Percentiles rank a stretch among this genome's conserved stretches.
These are phyloP conservation scores for Hippasteria phrygiana DNA, from an alignment of 53 echinoderm and acorn worm genomes.

Conservation along the genomic window DNA sequence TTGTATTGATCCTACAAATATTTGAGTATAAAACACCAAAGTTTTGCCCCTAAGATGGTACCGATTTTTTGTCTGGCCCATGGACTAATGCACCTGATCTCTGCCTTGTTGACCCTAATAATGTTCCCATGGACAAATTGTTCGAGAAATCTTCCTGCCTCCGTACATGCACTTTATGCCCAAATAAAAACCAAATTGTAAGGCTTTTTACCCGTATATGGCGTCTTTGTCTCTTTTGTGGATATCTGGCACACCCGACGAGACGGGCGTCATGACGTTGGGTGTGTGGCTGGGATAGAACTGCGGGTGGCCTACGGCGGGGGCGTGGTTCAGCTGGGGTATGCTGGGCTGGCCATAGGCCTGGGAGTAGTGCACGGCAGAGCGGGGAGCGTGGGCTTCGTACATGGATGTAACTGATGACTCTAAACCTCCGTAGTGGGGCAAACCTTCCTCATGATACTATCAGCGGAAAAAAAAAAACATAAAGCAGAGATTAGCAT, in stretches of 20 bases:
- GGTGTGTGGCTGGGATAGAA: slow-evolving; percentile 94
- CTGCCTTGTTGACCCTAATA: too few relatives aligned
- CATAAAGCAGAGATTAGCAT: too few relatives aligned
- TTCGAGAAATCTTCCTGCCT: too few relatives aligned
- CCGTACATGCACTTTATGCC: neutral
- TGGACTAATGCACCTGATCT: too few relatives aligned
- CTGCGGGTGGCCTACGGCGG: slow-evolving; percentile 89
- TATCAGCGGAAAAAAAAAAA: slow-evolving; percentile 50
- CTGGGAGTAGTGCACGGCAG: slow-evolving; percentile 97
- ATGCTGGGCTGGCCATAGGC: slow-evolving; percentile 94
- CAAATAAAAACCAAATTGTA: neutral
- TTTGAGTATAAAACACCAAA: too few relatives aligned
- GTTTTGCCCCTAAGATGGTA: too few relatives aligned
- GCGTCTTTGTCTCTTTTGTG: slow-evolving; percentile 99
- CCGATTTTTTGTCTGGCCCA: too few relatives aligned
- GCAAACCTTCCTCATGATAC: slow-evolving; percentile 89
- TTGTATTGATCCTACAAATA: too few relatives aligned
- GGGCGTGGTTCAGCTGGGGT: slow-evolving; percentile 94
- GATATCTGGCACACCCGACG: slow-evolving; percentile 95
- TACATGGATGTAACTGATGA: slow-evolving; percentile 93
- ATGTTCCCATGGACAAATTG: too few relatives aligned
- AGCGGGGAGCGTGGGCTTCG: slow-evolving; percentile 96
- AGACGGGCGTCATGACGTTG: slow-evolving; percentile 92
- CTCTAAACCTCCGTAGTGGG: slow-evolving; percentile 96
- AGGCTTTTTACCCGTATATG: slow-evolving; percentile 94